A percentile compares a stretch with the other conserved stretches of the same genome.
Evolutionary conservation across 1,140 invertebrate species (phyloP).

Genomic region (Drosophila mayri): DNA sequence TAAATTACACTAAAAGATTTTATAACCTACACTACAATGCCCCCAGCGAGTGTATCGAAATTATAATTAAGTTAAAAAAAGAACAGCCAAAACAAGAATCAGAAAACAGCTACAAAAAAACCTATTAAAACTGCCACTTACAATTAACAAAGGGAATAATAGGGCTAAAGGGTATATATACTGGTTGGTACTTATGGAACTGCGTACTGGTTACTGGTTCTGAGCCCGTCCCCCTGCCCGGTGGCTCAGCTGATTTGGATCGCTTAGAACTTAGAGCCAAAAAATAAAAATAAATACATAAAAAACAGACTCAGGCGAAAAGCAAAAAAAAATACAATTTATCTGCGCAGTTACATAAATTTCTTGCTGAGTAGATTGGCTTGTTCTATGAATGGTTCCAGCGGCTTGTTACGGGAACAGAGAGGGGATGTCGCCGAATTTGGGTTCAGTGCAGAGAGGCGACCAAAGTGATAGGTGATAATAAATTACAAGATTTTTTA

Average conservation of each 20-base stretch:
- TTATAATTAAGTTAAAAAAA: conserved; percentile 47
- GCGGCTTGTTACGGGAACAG: conserved; percentile 8
- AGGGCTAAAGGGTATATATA: background rate
- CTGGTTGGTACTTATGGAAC: conserved; percentile 16
- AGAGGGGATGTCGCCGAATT: conserved; percentile 9
- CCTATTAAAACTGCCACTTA: conserved; percentile 73
- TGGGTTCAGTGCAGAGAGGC: conserved; percentile 9
- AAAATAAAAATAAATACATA: background rate
- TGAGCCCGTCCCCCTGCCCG: conserved; percentile 8
- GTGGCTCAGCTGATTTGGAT: conserved; percentile 36
- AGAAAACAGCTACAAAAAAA: conserved; percentile 22
- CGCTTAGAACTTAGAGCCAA: background rate
- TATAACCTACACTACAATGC: conserved; percentile 11
- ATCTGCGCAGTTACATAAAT: conserved; percentile 76
- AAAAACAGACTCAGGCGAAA: conserved; percentile 1
- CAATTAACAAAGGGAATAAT: conserved; percentile 68
- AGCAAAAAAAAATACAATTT: conserved; percentile 50
- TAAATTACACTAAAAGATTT: no score
- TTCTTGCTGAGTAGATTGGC: conserved; percentile 62
- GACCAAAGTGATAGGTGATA: conserved; percentile 34
- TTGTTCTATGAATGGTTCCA: conserved; percentile 34
- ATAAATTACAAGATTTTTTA: no score
- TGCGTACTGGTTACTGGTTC: conserved; percentile 44
- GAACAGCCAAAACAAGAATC: conserved; percentile 43
- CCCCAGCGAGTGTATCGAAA: conserved; percentile 7